Conservation (phyloP, 2,797 vertebrate species). For the Vespertilio murinus region DNA sequence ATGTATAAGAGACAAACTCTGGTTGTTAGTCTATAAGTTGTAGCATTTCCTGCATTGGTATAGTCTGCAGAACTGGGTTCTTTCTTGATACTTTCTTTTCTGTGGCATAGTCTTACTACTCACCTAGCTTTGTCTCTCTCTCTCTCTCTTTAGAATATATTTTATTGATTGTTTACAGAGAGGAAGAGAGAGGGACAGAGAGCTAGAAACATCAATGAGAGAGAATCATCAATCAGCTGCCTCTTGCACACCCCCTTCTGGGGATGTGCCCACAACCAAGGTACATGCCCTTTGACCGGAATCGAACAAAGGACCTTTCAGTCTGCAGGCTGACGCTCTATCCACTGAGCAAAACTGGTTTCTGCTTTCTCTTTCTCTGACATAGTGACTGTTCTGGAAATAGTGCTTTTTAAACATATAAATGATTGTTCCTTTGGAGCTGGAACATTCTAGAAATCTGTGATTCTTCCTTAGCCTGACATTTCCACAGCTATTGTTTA, state of each 20-base stretch:
- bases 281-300: too few relatives aligned
- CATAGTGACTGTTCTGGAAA: neutral
- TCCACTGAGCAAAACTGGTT: too few relatives aligned
- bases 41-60: neutral
- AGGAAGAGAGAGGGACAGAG: too few relatives aligned
- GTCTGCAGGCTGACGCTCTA: too few relatives aligned
- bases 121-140: neutral
- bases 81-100: neutral
- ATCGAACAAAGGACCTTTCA: too few relatives aligned
- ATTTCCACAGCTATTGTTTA: neutral
- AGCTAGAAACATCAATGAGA: too few relatives aligned
- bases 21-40: neutral
- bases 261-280: too few relatives aligned
- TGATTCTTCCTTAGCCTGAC: neutral
- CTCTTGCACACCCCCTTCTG: too few relatives aligned
- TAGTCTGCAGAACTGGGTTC: neutral
- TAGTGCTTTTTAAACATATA: neutral
- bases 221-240: too few relatives aligned
- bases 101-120: neutral
- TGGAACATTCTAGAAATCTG: slow-evolving; percentile 31
- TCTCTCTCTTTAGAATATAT: too few relatives aligned
- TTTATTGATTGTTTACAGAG: too few relatives aligned
- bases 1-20: neutral
- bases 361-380: neutral
- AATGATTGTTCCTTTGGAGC: neutral